These are phyloP conservation scores for Anastrepha ludens DNA, from an alignment of 1,140 invertebrate genomes.

Conservation along the genomic window DNA sequence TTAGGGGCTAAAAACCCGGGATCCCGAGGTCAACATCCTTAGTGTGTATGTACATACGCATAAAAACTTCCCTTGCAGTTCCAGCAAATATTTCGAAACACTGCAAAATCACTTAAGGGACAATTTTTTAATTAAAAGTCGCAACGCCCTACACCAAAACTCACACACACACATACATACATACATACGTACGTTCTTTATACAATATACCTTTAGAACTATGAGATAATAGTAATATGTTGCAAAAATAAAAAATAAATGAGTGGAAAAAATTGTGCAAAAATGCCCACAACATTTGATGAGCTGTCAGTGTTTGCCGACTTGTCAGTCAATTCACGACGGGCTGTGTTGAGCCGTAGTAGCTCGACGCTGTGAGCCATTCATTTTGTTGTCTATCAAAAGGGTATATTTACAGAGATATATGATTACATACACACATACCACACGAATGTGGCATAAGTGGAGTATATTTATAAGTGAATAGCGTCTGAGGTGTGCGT, in stretches of 20 bases:
- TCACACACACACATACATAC: not conserved
- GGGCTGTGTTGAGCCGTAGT: not conserved
- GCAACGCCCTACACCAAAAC: not conserved
- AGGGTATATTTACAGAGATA: not conserved
- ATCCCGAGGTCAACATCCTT: too few relatives aligned
- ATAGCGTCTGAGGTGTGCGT: not conserved
- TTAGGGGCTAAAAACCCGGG: too few relatives aligned
- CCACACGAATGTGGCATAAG: not conserved
- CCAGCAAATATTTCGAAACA: not conserved
- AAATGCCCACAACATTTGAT: conserved; percentile 20
- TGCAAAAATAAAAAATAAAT: not conserved
- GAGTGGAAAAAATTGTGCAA: not conserved
- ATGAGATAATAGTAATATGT: not conserved
- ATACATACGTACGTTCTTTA: not conserved
- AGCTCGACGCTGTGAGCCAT: not conserved
- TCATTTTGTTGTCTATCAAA: conserved; percentile 24
- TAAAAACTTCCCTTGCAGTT: not conserved
- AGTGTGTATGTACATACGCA: too few relatives aligned
- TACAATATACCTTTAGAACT: not conserved
- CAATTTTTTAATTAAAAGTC: conserved; percentile 43
- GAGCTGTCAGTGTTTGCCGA: conserved; percentile 50
- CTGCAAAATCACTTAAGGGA: not conserved
- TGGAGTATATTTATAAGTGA: not conserved
- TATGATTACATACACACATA: not conserved
- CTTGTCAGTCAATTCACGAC: conserved; percentile 47